A percentile compares a stretch with the other conserved stretches of the same genome.
phyloP scores from a whole-genome alignment of 2,888 invertebrate species.

The Resseliella maxima region DNA sequence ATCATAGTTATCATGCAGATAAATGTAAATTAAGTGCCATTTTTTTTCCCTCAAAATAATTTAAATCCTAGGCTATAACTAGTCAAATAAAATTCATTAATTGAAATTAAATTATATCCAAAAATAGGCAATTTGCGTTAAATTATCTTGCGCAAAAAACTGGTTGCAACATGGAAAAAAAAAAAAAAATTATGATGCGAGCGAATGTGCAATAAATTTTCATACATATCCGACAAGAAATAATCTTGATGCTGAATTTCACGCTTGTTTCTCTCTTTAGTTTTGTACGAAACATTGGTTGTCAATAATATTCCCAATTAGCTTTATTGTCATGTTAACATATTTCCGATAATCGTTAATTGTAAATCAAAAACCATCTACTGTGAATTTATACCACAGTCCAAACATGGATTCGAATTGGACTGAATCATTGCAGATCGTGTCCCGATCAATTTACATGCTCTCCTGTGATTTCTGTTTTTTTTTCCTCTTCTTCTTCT shows the following conservation, averaged over 20 bases:
- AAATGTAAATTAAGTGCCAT: not conserved
- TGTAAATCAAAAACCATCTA: not conserved
- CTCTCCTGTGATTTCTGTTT: too few species aligned
- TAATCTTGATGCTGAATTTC: not conserved
- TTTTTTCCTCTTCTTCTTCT: not conserved
- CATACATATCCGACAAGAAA: slow-evolving; percentile 16
- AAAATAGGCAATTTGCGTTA: not conserved
- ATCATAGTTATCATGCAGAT: slow-evolving; percentile 45
- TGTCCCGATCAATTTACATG: not conserved
- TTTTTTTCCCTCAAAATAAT: not conserved
- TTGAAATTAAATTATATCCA: not conserved
- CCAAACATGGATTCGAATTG: not conserved
- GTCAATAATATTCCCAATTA: slow-evolving; percentile 28
- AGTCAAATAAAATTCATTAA: not conserved
- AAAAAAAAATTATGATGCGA: not conserved
- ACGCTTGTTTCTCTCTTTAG: not conserved
- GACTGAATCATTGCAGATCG: not conserved
- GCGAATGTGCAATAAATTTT: too few species aligned
- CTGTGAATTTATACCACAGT: slow-evolving; percentile 8
- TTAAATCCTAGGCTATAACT: not conserved
- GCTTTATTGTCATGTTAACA: slow-evolving; percentile 53
- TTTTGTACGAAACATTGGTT: not conserved
- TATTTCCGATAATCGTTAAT: not conserved
- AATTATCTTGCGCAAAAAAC: not conserved
- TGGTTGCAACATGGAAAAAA: not conserved